Evolutionary conservation across 2,797 vertebrate genomes (phyloP).

Genomic region (Pangasius djambal): DNA sequence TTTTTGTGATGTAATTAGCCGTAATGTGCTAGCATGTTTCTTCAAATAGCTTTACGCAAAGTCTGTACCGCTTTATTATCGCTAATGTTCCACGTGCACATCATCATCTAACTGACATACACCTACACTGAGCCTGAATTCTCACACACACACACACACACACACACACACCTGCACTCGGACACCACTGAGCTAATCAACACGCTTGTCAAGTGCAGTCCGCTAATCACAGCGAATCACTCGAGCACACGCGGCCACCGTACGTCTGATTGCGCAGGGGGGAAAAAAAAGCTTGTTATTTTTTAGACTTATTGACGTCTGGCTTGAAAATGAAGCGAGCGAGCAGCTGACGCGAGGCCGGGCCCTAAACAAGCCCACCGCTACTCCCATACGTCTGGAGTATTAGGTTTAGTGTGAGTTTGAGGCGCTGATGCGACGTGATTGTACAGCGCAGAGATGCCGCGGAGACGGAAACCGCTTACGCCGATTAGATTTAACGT

Average conservation of each 20-base stretch:
- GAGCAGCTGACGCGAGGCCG: not conserved
- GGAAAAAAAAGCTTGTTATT: constrained; percentile 8
- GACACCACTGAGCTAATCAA: constrained; percentile 52
- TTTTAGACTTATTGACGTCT: not conserved
- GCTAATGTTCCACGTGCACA: not conserved
- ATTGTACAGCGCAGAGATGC: not conserved
- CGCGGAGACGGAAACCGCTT: not conserved
- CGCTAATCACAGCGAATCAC: constrained; percentile 48
- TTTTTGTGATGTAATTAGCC: not conserved
- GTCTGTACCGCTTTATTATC: constrained; percentile 6
- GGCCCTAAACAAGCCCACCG: not conserved
- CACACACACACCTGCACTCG: constrained; percentile 18
- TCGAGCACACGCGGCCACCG: constrained; percentile 10
- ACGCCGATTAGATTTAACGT: not conserved
- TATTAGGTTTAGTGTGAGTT: too few species aligned
- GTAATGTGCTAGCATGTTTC: constrained; percentile 12
- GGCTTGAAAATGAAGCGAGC: constrained; percentile 2
- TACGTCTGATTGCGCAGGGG: constrained; percentile 16
- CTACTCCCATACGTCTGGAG: not conserved
- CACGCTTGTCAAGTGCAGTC: constrained; percentile 40
- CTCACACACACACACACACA: constrained; percentile 11
- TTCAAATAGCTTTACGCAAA: constrained; percentile 26
- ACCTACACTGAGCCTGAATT: not conserved
- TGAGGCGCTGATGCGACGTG: not conserved
- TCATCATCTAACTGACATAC: not conserved